Evolutionary conservation across 2,113 vertebrate genomes (phyloP), one percentile per base, ranked within the genome.

Genomic region (Lepus americanus): DNA sequence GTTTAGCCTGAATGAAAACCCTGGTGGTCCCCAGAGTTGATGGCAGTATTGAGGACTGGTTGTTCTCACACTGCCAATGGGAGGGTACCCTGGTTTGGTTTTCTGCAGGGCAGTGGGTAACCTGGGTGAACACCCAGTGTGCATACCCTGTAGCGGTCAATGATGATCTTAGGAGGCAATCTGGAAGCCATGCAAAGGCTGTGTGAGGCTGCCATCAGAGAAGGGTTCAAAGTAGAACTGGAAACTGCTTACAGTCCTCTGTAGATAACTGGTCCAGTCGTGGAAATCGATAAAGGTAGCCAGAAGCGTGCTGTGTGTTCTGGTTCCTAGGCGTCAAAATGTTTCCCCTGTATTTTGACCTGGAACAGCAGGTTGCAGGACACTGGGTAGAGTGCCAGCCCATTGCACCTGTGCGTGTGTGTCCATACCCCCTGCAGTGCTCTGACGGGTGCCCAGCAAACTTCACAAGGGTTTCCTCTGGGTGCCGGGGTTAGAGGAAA

Each of bases 31-130:
- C 12, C 12, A 3, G 66, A 6, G 64, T 27, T 27, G 61, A 8
- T 10, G n/a, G 80, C 17, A 10, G 17, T 0, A 1, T 1, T 72
- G 64, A 39, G 73, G 19, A 22, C 12, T 17, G 61, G 27, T 63
- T 49, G 44, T 12, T 22, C 29, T 55, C 51, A 25, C 0, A 4
- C 51, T 1, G 1, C 51, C 25, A 7, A 14, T 5, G 27, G 31
- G 59, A 89, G 79, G 63, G 6, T 78, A 29, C 7, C 29, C 5
- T 6, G 31, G 17, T 3, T 36, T 25, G 16, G 4, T 33, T 70
- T 69, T 63, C 53, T 36, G 10, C 19, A 33, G n/a, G 73, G 25
- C 20, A 49, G 36, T 53, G 59, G 1, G 44, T 59, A 3, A 16
- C 44, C 49, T 33, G 7, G 76, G 9, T 61, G 36, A 6, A 25